phyloP scores from a whole-genome alignment of 2,888 invertebrate genomes.

The Silvanus unidentatus region DNA sequence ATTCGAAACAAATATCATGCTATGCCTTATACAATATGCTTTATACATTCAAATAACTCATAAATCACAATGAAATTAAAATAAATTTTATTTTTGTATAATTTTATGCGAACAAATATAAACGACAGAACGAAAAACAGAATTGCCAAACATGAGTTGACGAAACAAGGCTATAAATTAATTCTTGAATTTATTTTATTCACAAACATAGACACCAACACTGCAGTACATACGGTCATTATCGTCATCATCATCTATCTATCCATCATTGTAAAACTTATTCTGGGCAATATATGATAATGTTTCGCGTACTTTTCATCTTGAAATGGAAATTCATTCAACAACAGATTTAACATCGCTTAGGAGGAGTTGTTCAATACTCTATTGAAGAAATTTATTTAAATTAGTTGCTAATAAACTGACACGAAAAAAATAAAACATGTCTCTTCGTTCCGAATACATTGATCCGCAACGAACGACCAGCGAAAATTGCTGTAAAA shows the following conservation, averaged over 20 bases:
- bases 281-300: not conserved
- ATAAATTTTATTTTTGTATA: slow-evolving; percentile 5
- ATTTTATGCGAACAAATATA: slow-evolving; percentile 5
- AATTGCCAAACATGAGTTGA: slow-evolving; percentile 7
- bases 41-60: not conserved
- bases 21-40: too few species aligned
- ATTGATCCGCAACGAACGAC: too few species aligned
- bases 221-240: too few species aligned
- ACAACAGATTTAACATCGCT: slow-evolving; percentile 10
- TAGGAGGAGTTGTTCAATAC: slow-evolving; percentile 3
- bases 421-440: too few species aligned
- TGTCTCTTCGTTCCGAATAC: too few species aligned
- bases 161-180: slow-evolving; percentile 10
- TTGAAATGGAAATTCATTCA: slow-evolving; percentile 4
- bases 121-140: slow-evolving; percentile 4
- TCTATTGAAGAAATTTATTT: too few species aligned
- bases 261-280: not conserved
- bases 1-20: too few species aligned
- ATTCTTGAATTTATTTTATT: slow-evolving; percentile 8
- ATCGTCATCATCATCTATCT: too few species aligned
- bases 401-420: too few species aligned
- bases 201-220: not conserved
- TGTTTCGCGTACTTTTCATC: slow-evolving; percentile 9
- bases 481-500: too few species aligned
- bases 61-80: slow-evolving; percentile 4